Evolutionary conservation across 1,140 invertebrate species (phyloP).

Genomic region (Heliothis subflexa): DNA sequence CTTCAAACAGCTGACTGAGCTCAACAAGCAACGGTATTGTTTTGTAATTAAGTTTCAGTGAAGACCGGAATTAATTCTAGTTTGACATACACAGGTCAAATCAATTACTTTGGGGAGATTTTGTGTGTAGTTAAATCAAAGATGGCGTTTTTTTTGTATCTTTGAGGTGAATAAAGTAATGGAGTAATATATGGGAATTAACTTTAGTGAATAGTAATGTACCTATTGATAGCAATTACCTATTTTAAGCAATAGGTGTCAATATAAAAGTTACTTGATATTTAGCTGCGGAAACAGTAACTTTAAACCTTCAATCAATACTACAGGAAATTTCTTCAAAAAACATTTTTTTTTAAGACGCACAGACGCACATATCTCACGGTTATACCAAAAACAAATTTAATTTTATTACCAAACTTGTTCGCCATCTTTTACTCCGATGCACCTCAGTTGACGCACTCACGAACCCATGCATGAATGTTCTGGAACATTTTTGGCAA

Average conservation of each 20-base stretch:
- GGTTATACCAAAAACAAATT: conserved; percentile 16
- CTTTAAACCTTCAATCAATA: not conserved
- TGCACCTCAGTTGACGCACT: conserved; percentile 9
- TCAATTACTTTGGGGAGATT: too few relatives aligned
- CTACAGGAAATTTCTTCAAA: not conserved
- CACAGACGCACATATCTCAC: not conserved
- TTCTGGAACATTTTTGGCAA: conserved; percentile 49
- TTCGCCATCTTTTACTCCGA: conserved; percentile 10
- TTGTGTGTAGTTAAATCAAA: too few relatives aligned
- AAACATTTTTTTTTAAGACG: not conserved
- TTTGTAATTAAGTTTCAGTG: not conserved
- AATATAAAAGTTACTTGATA: too few relatives aligned
- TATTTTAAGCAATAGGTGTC: too few relatives aligned
- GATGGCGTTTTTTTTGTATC: too few relatives aligned
- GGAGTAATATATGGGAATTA: too few relatives aligned
- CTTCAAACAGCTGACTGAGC: not conserved
- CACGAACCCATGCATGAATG: not conserved
- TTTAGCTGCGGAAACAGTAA: too few relatives aligned
- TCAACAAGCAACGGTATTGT: not conserved
- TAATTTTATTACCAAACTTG: conserved; percentile 34
- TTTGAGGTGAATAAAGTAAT: too few relatives aligned
- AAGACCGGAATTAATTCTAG: too few relatives aligned
- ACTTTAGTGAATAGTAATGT: too few relatives aligned
- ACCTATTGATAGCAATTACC: too few relatives aligned
- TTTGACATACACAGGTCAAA: too few relatives aligned